phyloP scores from a whole-genome alignment of 2,113 vertebrate genomes.

The Semnornis frantzii region DNA sequence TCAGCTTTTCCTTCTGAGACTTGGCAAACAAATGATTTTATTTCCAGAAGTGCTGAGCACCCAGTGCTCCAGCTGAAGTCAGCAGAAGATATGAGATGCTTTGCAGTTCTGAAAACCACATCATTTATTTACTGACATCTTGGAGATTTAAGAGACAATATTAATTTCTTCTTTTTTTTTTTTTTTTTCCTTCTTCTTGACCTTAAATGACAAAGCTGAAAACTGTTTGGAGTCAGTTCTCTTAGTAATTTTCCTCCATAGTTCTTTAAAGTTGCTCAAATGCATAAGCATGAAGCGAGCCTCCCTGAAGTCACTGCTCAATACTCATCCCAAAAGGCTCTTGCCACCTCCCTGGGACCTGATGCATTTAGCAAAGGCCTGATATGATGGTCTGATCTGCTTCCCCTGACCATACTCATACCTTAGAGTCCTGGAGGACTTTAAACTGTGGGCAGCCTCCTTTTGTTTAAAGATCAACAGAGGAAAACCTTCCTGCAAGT shows the following conservation, averaged over 20 bases:
- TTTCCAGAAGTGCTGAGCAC: conserved; percentile 60
- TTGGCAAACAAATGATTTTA: conserved; percentile 47
- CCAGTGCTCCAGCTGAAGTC: conserved; percentile 55
- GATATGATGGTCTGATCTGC: neutral
- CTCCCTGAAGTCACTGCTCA: neutral
- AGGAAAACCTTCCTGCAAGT: neutral
- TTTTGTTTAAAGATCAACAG: neutral
- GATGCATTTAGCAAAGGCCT: neutral
- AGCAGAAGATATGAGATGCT: conserved; percentile 37
- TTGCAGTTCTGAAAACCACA: conserved; percentile 44
- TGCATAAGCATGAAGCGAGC: neutral
- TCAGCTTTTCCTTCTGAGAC: conserved; percentile 32
- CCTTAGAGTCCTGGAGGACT: neutral
- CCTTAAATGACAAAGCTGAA: conserved; percentile 4
- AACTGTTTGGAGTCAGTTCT: neutral
- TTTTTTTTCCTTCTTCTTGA: neutral
- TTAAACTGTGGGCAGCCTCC: neutral
- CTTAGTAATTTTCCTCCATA: neutral
- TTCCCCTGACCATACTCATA: neutral
- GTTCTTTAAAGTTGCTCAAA: neutral
- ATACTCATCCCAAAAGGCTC: neutral
- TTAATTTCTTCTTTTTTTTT: neutral
- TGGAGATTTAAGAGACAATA: conserved; percentile 38
- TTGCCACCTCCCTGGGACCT: neutral
- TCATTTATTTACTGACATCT: conserved; percentile 56